A percentile compares a stretch with the other conserved stretches of the same genome.
Evolutionary conservation across 2,113 vertebrate species (phyloP).

Genomic region (Rhea americana): DNA sequence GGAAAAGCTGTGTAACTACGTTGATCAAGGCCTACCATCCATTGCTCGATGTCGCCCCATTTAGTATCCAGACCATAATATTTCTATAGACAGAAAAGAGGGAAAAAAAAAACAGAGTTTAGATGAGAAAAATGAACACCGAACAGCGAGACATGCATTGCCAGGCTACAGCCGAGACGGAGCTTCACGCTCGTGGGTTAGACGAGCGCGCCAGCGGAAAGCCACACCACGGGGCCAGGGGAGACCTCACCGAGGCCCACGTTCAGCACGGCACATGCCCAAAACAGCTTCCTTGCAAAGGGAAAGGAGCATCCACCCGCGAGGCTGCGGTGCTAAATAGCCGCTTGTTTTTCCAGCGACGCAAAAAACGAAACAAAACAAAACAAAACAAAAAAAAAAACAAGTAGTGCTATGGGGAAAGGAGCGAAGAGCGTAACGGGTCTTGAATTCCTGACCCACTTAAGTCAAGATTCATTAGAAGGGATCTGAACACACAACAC

Average conservation of each 20-base stretch:
- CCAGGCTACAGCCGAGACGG: not conserved
- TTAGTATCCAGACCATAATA: constrained; percentile 93
- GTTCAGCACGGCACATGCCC: accelerated
- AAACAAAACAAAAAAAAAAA: too few relatives aligned
- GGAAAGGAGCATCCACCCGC: not conserved
- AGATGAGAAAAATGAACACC: constrained; percentile 36
- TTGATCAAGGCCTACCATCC: constrained; percentile 89
- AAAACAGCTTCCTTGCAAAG: not conserved
- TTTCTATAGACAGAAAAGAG: constrained; percentile 83
- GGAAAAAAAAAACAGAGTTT: constrained; percentile 49
- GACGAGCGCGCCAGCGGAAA: not conserved
- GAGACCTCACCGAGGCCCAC: not conserved
- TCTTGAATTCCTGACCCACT: constrained; percentile 51
- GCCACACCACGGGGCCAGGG: accelerated
- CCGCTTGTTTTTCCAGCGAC: not conserved
- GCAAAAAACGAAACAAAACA: not conserved
- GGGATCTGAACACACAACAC: accelerated
- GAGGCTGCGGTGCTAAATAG: accelerated
- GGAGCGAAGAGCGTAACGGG: not conserved
- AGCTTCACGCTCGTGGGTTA: not conserved
- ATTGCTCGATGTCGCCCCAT: constrained; percentile 97
- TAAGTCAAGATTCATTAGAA: constrained; percentile 53
- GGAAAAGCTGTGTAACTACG: not conserved
- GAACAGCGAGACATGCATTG: not conserved
- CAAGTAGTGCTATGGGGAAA: not conserved